Conservation (phyloP, 37 sponge, comb jelly and placozoan species). For the Beroe forskalii region DNA sequence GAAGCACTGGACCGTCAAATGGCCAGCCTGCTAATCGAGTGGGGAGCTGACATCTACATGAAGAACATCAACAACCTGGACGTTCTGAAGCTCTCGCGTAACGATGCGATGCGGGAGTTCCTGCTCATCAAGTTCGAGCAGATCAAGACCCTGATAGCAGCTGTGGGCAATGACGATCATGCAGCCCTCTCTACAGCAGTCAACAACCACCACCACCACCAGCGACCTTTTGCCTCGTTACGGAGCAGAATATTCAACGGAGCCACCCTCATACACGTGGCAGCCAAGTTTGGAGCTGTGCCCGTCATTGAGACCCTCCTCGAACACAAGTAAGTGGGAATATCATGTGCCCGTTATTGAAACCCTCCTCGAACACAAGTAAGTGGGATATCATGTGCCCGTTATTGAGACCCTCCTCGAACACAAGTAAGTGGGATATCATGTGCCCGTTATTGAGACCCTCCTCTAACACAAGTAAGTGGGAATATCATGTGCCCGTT, state of each 20-base stretch:
- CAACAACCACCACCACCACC: slow-evolving; percentile 57
- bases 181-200: slow-evolving; percentile 57
- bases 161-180: slow-evolving; percentile 50
- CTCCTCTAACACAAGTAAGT: slow-evolving; percentile 12
- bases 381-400: too few relatives aligned
- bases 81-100: slow-evolving; percentile 76
- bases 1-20: slow-evolving; percentile 58
- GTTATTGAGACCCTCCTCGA: slow-evolving; percentile 60
- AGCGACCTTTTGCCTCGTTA: slow-evolving; percentile 70
- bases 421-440: neutral
- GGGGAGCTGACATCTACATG: slow-evolving; percentile 78
- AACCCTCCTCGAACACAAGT: too few relatives aligned
- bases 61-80: slow-evolving; percentile 78
- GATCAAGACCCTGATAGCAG: slow-evolving; percentile 9
- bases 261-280: slow-evolving; percentile 71
- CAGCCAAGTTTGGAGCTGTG: slow-evolving; percentile 68
- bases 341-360: too few relatives aligned
- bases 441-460: slow-evolving; percentile 59
- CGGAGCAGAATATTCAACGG: slow-evolving; percentile 72
- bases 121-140: slow-evolving; percentile 64
- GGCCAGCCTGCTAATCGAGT: slow-evolving; percentile 74
- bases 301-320: slow-evolving; percentile 65
- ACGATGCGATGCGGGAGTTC: slow-evolving; percentile 67
- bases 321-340: slow-evolving; percentile 37
- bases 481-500: too few relatives aligned